Evolutionary conservation across 2,888 invertebrate species (phyloP), one percentile per base, ranked within the genome.

Genomic region (Tenthredo livida): DNA sequence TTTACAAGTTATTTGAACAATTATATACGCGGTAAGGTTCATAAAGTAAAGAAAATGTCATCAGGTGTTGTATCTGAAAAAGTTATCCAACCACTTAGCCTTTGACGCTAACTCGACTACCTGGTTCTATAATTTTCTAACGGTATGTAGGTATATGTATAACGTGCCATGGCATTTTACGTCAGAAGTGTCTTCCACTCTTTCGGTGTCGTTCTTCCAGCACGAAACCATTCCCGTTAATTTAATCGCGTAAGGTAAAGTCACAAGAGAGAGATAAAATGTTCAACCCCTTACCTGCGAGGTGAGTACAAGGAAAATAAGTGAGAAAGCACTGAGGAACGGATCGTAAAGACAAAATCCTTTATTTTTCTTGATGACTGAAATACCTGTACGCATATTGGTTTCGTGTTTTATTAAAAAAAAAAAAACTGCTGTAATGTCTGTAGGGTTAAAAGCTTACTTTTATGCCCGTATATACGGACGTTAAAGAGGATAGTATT

Each of bases 301-400:
- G 72, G 72, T 72, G 15, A 43, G 72, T 73, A 43, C 9, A 73
- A 73, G 43, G 15, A 43, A 73, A 43, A 73, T 73, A 67, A 33
- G 17, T 67, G 29, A 67, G 33, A 33, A 33, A 33, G 33, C 15
- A 67, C 0, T 1, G 33, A 29, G 15, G 17, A 33, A 33, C 6
- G 12, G 67, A 33, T 25, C 15, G 17, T 6, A 7, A 61, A 67
- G 17, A 6, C 10, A 33, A 67, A 29, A 67, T 67, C 25, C 33
- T 15, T 67, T n/a, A n/a, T n/a, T 15, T 25, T 15, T 15, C 29
- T 67, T 6, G 29, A 33, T 15, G 67, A 0, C 12, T 33, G 33
- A 29, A 33, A 67, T 25, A 67, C 33, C 6, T 33, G 4, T 33
- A 25, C 25, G 33, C 15, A 67, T 33, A 67, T 67, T 15, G 67